Percentiles rank a stretch among this genome's conserved stretches.
Evolutionary conservation across 2,113 vertebrate species (phyloP).

Genomic region (Syngnathus scovelli): DNA sequence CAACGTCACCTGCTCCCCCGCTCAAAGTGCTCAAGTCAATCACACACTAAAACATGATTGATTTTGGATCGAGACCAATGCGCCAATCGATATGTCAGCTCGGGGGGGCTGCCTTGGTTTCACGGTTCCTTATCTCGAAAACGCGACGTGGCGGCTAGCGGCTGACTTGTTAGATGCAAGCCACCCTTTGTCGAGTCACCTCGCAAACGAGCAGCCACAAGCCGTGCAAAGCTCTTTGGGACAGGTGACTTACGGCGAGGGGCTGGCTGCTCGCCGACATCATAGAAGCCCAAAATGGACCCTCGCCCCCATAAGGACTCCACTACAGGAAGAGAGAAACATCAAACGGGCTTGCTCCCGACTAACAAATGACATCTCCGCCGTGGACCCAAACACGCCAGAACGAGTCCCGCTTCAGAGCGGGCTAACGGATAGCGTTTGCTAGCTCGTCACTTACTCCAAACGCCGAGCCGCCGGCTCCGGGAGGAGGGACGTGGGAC

Average conservation of each 20-base stretch:
- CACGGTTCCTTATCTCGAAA: background rate
- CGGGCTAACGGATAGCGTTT: background rate
- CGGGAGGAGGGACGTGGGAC: slow-evolving; percentile 80
- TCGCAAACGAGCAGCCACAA: slow-evolving; percentile 64
- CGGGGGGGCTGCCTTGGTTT: slow-evolving; percentile 12
- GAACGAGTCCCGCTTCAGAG: background rate
- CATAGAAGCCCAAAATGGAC: slow-evolving; percentile 66
- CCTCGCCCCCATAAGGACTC: slow-evolving; percentile 67
- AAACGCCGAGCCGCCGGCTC: slow-evolving; percentile 84
- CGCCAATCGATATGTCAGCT: slow-evolving; percentile 19
- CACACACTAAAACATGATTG: slow-evolving; percentile 10
- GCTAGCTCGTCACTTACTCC: slow-evolving; percentile 76
- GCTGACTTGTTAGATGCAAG: background rate
- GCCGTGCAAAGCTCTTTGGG: slow-evolving; percentile 69
- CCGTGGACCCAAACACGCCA: slow-evolving; percentile 7
- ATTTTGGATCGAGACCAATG: slow-evolving; percentile 29
- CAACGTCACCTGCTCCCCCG: slow-evolving; percentile 1
- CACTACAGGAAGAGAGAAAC: slow-evolving; percentile 67
- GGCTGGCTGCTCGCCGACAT: slow-evolving; percentile 64
- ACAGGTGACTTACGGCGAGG: slow-evolving; percentile 66
- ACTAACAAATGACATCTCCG: background rate
- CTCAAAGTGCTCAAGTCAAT: background rate
- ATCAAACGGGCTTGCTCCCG: slow-evolving; percentile 37
- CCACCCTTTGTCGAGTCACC: slow-evolving; percentile 16
- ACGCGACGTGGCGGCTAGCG: background rate